Base-by-base conservation (phyloP, 2,797 vertebrate species). In the Manis crassicaudata region DNA sequence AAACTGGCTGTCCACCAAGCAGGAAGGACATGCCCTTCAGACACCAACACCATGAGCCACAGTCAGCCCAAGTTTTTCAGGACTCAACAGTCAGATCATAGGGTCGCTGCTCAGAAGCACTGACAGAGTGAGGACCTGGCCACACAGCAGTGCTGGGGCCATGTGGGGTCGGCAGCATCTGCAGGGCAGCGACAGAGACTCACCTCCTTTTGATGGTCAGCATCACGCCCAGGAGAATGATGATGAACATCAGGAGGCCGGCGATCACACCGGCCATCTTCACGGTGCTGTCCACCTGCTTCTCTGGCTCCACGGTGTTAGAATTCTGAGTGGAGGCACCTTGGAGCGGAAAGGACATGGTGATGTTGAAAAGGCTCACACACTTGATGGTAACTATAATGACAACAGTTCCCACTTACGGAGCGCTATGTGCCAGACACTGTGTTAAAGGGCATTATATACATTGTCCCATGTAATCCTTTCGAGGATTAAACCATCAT, bases 201-300 rank as follows among this genome's bases (percentile, higher is more conserved):
- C 99, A 99, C 99, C 99, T 99, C 98, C 99, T 99, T 97, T 99
- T 99, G 98, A 99, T 99, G 96, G 99, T 99, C 87, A 99, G 99
- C 97, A 99, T 99, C 56, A 99, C 99, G 0, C 99, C 99, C 68
- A 99, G 98, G 63, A 99, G 99, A 96, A 99, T 99, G 97, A 99
- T 99, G 97, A 99, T 98, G 98, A 99, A 99, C 99, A 99, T 99
- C 88, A 99, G 99, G 92, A 99, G 99, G 23, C 99, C 99, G 0
- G 99, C 99, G n/a, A 99, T 99, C 83, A 99, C 99, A 2, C 99
- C 99, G 0, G 99, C 99, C 99, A 99, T 99, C 98, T 99, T 99
- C 97, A 99, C 99, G 0, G 99, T 99, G 98, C 98, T 99, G 98
- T 99, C 99, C 85, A 99, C 99, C 98, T 99, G 99, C 97, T 99